Percentiles rank a stretch among this genome's conserved stretches.
These are phyloP conservation scores for Neria commutata DNA, from an alignment of 2,888 invertebrate genomes.

Conservation along the genomic window DNA sequence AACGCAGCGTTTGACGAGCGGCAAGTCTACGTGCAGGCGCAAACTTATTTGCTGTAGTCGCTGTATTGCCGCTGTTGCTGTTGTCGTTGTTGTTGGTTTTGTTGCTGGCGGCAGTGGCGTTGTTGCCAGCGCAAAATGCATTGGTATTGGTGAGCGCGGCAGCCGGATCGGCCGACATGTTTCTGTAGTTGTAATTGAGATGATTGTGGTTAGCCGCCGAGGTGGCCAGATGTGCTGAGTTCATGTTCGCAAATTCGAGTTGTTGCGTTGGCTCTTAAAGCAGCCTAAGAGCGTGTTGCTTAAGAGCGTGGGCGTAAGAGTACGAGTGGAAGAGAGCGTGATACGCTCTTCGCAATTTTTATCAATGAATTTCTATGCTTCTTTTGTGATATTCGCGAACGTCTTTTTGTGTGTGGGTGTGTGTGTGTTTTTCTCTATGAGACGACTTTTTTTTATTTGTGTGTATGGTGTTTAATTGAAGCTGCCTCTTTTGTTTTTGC, in stretches of 20 bases:
- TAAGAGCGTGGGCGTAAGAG: not conserved
- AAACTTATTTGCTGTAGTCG: conserved; percentile 48
- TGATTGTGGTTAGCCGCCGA: conserved; percentile 17
- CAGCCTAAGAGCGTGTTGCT: not conserved
- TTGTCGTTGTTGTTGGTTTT: conserved; percentile 15
- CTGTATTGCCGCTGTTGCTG: conserved; percentile 27
- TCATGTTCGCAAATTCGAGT: conserved; percentile 35
- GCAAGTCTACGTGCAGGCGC: conserved; percentile 62
- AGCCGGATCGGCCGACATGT: conserved; percentile 7
- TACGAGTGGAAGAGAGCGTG: conserved; percentile 6
- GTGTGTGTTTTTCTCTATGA: not conserved
- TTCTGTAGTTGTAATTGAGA: conserved; percentile 8
- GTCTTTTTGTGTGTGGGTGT: conserved; percentile 7
- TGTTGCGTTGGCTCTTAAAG: not conserved
- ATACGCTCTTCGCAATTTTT: not conserved
- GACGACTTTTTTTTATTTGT: conserved; percentile 33
- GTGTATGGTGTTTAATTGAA: not conserved
- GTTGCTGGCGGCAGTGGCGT: conserved; percentile 35
- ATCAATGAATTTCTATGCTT: not conserved
- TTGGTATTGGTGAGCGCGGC: conserved; percentile 22
- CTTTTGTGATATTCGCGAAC: not conserved
- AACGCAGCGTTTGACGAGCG: conserved; percentile 57
- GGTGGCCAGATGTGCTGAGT: conserved; percentile 47
- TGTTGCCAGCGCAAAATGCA: not conserved
- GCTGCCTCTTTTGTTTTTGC: conserved; percentile 27